These are phyloP conservation scores for Scaptomyza flava DNA, from an alignment of 2,888 invertebrate genomes.

Conservation along the genomic window DNA sequence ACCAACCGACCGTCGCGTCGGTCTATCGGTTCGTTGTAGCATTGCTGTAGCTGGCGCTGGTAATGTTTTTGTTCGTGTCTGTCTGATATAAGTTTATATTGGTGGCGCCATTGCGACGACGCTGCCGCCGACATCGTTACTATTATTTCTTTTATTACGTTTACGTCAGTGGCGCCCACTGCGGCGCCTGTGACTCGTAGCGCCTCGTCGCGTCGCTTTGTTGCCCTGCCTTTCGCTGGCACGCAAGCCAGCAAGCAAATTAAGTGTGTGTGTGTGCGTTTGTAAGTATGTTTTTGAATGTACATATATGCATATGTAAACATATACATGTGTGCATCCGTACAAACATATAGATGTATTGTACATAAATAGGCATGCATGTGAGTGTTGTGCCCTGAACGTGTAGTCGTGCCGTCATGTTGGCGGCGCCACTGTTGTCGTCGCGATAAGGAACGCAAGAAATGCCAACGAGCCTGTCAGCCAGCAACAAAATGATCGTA, in stretches of 20 bases:
- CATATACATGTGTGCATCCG: constrained; percentile 7
- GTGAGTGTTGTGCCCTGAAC: constrained; percentile 23
- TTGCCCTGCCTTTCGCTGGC: constrained; percentile 64
- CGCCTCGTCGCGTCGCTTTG: constrained; percentile 26
- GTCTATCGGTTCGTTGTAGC: constrained; percentile 47
- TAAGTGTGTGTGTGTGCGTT: constrained; percentile 21
- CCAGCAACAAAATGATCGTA: constrained; percentile 55
- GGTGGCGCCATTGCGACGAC: constrained; percentile 84
- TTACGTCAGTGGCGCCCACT: constrained; percentile 85
- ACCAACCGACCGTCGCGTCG: constrained; percentile 61
- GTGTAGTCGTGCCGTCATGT: constrained; percentile 70
- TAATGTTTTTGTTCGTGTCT: constrained; percentile 59
- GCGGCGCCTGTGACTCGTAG: constrained; percentile 78
- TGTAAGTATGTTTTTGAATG: constrained; percentile 28
- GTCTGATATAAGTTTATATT: constrained; percentile 81
- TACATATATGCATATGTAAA: constrained; percentile 18
- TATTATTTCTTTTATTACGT: constrained; percentile 84
- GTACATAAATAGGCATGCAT: constrained; percentile 13
- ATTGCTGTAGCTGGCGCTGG: constrained; percentile 48
- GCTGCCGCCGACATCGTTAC: constrained; percentile 79
- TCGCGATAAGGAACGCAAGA: constrained; percentile 76
- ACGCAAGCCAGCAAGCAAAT: constrained; percentile 73
- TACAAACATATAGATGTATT: constrained; percentile 7
- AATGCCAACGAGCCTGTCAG: constrained; percentile 65
- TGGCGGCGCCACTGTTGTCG: constrained; percentile 77